Evolutionary conservation across 1,140 invertebrate species (phyloP).

Genomic region (Episyrphus balteatus): DNA sequence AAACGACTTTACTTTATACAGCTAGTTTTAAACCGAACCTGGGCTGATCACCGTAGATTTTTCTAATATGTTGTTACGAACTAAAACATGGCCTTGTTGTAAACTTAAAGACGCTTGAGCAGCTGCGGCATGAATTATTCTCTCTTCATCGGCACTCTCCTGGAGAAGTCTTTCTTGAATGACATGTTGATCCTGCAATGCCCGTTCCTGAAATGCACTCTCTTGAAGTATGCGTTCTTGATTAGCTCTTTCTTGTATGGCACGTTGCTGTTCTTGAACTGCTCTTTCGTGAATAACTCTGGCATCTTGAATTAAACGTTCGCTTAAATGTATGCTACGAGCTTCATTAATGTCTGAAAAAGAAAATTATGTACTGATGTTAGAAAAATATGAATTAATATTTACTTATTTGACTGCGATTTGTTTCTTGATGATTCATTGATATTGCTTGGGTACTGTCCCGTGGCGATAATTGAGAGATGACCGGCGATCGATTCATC

Average conservation of each 20-base stretch:
- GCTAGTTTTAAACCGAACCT: no score
- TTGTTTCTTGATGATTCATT: background rate
- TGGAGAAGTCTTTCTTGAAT: background rate
- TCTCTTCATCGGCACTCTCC: background rate
- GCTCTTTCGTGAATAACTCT: background rate
- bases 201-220: background rate
- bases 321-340: background rate
- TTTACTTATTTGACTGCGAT: background rate
- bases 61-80: no score
- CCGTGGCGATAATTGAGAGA: slow-evolving; percentile 2
- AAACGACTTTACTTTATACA: no score
- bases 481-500: background rate
- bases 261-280: background rate
- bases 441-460: background rate
- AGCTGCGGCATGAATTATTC: background rate
- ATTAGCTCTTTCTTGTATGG: background rate
- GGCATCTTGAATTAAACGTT: background rate
- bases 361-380: background rate
- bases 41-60: no score
- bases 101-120: no score
- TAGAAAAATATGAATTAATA: background rate
- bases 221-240: background rate
- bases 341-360: background rate
- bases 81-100: no score
- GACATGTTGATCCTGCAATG: background rate